Percentiles rank a stretch among this genome's conserved stretches.
These are phyloP conservation scores for Blastobasis adustella DNA, from an alignment of 2,888 invertebrate genomes.

Conservation along the genomic window DNA sequence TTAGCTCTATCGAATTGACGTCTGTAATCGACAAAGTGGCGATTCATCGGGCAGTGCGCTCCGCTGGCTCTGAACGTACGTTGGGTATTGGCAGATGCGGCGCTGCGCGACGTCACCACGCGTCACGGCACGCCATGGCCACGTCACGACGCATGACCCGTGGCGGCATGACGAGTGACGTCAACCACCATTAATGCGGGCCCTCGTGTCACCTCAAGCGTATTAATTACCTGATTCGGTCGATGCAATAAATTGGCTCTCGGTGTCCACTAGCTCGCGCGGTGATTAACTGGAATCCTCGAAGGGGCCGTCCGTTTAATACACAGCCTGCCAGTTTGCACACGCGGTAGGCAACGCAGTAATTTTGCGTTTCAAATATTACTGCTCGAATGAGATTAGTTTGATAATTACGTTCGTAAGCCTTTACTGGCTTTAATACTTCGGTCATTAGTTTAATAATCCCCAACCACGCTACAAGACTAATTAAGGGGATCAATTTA, in stretches of 20 bases:
- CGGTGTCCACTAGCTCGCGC: background rate
- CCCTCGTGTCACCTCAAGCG: slow-evolving; percentile 9
- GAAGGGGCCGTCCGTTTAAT: too few species aligned
- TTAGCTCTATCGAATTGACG: slow-evolving; percentile 41
- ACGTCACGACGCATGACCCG: background rate
- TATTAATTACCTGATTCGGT: background rate
- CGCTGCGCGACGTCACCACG: slow-evolving; percentile 32
- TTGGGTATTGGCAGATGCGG: slow-evolving; percentile 41
- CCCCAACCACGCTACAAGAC: too few species aligned
- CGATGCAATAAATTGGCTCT: background rate
- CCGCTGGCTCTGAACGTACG: slow-evolving; percentile 54
- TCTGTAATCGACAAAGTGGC: slow-evolving; percentile 54
- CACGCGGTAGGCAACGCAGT: too few species aligned
- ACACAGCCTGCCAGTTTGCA: too few species aligned
- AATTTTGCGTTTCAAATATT: too few species aligned
- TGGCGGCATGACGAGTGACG: slow-evolving; percentile 26
- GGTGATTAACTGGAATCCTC: too few species aligned
- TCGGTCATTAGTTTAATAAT: too few species aligned
- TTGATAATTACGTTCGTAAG: too few species aligned
- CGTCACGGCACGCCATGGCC: slow-evolving; percentile 21
- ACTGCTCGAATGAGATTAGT: too few species aligned
- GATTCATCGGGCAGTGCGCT: slow-evolving; percentile 39
- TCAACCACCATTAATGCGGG: slow-evolving; percentile 29
- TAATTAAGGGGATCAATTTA: too few species aligned
- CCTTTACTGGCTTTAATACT: too few species aligned